A percentile compares a stretch with the other conserved stretches of the same genome.
These are phyloP conservation scores for Rhinolophus sinicus DNA, from an alignment of 2,113 vertebrate species.

Conservation along the genomic window DNA sequence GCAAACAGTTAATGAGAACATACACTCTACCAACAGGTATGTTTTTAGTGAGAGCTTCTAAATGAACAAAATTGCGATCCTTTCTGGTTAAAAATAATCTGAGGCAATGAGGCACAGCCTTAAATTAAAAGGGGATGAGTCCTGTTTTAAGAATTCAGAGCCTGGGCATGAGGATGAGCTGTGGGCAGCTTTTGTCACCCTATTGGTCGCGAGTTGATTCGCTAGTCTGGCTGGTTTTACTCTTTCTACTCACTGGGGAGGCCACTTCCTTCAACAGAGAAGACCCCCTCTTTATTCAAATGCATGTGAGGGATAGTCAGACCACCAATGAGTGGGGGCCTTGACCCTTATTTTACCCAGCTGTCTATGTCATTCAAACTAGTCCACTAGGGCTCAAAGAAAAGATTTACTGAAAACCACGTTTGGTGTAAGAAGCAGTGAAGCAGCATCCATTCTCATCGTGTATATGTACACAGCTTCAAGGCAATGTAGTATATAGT, in stretches of 20 bases:
- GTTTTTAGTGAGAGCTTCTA: neutral
- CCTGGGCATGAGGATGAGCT: neutral
- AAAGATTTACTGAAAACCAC: neutral
- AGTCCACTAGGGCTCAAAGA: neutral
- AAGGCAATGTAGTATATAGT: too few relatives aligned
- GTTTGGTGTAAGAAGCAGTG: neutral
- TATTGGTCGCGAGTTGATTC: neutral
- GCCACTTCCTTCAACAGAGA: neutral
- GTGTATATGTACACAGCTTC: too few relatives aligned
- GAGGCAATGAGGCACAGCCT: slow-evolving; percentile 2
- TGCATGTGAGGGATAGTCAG: neutral
- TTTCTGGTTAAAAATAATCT: neutral
- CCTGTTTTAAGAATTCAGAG: neutral
- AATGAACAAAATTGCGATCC: neutral
- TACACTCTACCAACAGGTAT: neutral
- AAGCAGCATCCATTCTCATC: neutral
- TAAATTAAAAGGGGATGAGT: neutral
- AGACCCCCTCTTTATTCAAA: neutral
- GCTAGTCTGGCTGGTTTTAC: neutral
- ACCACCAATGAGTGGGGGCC: neutral
- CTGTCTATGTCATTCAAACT: neutral
- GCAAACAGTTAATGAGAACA: neutral
- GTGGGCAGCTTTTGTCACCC: neutral
- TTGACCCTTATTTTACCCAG: neutral
- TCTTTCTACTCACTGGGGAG: neutral